phyloP scores from a whole-genome alignment of 2,113 vertebrate genomes.

The Irena cyanogastra region DNA sequence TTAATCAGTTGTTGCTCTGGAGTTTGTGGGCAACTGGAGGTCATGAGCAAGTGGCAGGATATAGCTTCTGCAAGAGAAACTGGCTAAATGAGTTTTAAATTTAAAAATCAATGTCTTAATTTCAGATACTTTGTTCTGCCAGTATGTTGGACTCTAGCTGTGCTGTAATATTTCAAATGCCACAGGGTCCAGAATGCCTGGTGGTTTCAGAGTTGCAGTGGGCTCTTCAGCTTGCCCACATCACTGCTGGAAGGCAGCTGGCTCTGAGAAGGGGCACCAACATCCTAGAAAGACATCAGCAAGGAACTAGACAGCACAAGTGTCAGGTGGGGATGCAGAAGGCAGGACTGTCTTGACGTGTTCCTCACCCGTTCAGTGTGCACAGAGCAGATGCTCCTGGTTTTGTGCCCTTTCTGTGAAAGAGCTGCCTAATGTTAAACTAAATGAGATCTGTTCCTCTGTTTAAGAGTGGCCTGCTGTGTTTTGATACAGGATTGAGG shows the following conservation, averaged over 20 bases:
- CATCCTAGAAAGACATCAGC: not conserved
- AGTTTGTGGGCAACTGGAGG: not conserved
- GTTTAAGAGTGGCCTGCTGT: not conserved
- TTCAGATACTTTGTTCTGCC: not conserved
- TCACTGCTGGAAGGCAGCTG: not conserved
- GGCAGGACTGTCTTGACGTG: not conserved
- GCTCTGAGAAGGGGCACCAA: not conserved
- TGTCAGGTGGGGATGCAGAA: not conserved
- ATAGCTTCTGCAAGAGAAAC: not conserved
- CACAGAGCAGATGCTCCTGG: not conserved
- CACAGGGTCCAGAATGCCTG: not conserved
- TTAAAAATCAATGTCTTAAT: slow-evolving; percentile 6
- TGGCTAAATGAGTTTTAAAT: not conserved
- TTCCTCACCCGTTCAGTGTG: not conserved
- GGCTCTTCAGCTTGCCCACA: not conserved
- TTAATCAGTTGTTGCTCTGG: not conserved
- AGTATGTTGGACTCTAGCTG: not conserved
- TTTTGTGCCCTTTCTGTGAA: not conserved
- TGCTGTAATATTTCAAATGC: not conserved
- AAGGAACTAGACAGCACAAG: not conserved
- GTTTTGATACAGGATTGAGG: not conserved
- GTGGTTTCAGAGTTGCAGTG: not conserved
- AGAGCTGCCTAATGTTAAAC: not conserved
- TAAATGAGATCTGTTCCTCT: not conserved
- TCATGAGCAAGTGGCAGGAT: not conserved